These are phyloP conservation scores for Phacellophora camtschatica DNA, from an alignment of 30 jellyfish, hydroid and myxozoan genomes.

Conservation along the genomic window DNA sequence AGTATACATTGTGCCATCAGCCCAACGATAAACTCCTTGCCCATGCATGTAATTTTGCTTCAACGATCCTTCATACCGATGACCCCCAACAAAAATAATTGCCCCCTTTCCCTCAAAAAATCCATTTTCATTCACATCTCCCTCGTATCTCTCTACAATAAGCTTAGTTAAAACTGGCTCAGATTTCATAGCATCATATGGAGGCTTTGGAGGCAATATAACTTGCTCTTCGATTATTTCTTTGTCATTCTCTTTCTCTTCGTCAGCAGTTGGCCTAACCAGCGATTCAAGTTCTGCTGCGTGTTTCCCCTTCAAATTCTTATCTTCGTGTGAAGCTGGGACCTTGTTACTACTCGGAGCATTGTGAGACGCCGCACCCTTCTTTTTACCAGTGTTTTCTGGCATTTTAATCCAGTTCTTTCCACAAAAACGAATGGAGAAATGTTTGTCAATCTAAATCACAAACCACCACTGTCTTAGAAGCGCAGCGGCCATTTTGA, in stretches of 20 bases:
- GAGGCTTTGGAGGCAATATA: constrained; percentile 10
- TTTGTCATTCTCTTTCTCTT: neutral
- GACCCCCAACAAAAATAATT: constrained; percentile 68
- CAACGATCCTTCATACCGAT: constrained; percentile 66
- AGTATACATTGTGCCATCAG: constrained; percentile 72
- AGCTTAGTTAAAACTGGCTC: constrained; percentile 73
- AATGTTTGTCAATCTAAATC: neutral
- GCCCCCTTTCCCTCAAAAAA: constrained; percentile 45
- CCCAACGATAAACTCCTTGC: constrained; percentile 82
- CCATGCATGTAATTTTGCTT: constrained; percentile 87
- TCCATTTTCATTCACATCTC: constrained; percentile 66
- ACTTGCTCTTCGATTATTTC: neutral
- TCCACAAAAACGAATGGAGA: neutral
- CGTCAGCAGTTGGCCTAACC: neutral
- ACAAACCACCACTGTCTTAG: neutral
- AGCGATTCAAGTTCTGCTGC: neutral
- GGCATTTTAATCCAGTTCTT: neutral
- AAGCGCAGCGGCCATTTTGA: neutral
- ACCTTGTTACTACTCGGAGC: constrained; percentile 11
- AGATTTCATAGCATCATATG: constrained; percentile 70
- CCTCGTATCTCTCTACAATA: constrained; percentile 64
- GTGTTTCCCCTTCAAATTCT: neutral
- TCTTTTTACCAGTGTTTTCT: constrained; percentile 33
- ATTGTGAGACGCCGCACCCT: neutral
- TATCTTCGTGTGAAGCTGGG: constrained; percentile 3